phyloP scores from a whole-genome alignment of 2,113 vertebrate species.

The Myiozetetes cayanensis region DNA sequence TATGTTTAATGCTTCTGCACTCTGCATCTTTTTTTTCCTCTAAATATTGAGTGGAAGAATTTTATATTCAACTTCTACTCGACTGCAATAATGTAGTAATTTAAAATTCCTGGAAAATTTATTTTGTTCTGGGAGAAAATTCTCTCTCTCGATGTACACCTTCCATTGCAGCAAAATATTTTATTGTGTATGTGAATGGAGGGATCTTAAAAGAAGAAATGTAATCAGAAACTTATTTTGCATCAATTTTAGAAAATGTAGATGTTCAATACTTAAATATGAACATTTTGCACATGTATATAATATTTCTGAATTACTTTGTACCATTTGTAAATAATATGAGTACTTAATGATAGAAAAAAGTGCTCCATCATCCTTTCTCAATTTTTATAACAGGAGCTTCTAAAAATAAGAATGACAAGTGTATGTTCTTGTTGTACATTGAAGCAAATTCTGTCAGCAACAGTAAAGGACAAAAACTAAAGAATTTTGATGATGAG shows the following conservation, averaged over 20 bases:
- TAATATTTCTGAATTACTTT: background rate
- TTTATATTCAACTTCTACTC: background rate
- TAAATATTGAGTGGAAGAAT: background rate
- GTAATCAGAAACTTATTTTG: background rate
- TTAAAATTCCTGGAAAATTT: background rate
- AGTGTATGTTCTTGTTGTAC: conserved; percentile 96
- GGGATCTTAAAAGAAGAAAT: background rate
- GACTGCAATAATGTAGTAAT: background rate
- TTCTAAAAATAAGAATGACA: conserved; percentile 89
- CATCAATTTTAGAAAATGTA: background rate
- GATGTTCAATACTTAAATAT: background rate
- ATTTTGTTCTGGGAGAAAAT: background rate
- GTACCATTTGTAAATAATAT: background rate
- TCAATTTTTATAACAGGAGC: conserved; percentile 71
- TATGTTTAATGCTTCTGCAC: background rate
- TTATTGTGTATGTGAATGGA: background rate
- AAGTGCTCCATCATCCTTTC: background rate
- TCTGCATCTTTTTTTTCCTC: background rate
- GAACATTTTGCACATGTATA: background rate
- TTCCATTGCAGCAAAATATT: background rate
- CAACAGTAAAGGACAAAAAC: conserved; percentile 90
- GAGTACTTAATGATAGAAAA: background rate
- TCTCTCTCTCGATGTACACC: background rate
- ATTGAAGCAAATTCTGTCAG: conserved; percentile 94
- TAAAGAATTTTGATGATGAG: conserved; percentile 73